These are phyloP conservation scores for Betta splendens DNA, from an alignment of 2,797 vertebrate species.

Conservation along the genomic window DNA sequence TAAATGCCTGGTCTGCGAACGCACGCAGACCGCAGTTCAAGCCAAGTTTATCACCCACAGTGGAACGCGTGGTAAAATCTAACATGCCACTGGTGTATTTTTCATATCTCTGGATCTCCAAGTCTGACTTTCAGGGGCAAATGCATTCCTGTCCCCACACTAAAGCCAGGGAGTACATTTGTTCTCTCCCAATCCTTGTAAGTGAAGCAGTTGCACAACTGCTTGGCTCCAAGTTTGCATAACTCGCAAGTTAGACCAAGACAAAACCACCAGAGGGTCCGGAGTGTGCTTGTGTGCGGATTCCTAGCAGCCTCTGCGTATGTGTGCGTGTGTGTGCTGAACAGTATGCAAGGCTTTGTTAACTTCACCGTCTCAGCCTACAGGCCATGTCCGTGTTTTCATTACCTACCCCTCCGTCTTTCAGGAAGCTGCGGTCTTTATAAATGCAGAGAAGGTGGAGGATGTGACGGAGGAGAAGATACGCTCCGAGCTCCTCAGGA, in stretches of 20 bases:
- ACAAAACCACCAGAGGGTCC: constrained; percentile 54
- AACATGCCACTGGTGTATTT: constrained; percentile 2
- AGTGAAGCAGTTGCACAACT: constrained; percentile 70
- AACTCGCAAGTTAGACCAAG: constrained; percentile 51
- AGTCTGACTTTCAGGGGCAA: constrained; percentile 34
- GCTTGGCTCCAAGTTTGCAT: constrained; percentile 63
- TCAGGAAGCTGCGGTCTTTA: constrained; percentile 84
- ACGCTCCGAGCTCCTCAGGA: constrained; percentile 68
- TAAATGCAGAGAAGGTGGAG: constrained; percentile 77
- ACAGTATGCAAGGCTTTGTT: constrained; percentile 30
- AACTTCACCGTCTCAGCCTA: constrained; percentile 33
- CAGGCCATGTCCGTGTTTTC: constrained; percentile 19
- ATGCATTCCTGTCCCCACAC: constrained; percentile 46
- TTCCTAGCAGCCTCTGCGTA: constrained; percentile 18
- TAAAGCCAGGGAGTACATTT: constrained; percentile 51
- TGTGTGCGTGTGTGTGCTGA: constrained; percentile 8
- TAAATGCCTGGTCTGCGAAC: constrained; percentile 21
- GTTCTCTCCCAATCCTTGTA: constrained; percentile 46
- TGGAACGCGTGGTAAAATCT: constrained; percentile 11
- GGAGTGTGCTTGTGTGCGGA: constrained; percentile 40
- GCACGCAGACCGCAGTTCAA: constrained; percentile 25
- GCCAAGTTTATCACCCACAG: constrained; percentile 23
- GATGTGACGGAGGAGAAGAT: constrained; percentile 85
- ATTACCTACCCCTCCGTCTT: constrained; percentile 38
- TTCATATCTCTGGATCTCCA: constrained; percentile 1